A percentile compares a stretch with the other conserved stretches of the same genome.
Evolutionary conservation across 2,888 invertebrate species (phyloP).

Genomic region (Leptinotarsa rubiginosa): DNA sequence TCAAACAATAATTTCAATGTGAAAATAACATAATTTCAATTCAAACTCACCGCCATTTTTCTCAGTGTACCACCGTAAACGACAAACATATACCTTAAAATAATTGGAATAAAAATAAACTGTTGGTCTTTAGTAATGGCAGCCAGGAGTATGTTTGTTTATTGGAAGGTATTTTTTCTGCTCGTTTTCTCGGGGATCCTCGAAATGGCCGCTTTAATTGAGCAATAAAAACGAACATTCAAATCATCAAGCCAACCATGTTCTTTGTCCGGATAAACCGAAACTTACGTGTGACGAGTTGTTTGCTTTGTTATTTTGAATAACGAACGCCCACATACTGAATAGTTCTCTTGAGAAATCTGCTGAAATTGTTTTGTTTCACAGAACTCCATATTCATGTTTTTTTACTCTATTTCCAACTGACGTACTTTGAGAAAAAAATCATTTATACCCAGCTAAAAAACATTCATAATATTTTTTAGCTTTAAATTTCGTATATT

Average conservation of each 20-base stretch:
- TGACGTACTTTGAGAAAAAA: no score
- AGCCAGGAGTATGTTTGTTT: conserved; percentile 41
- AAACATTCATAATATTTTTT: no score
- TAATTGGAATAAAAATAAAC: conserved; percentile 53
- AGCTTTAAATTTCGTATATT: no score
- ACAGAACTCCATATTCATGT: no score
- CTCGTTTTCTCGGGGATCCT: conserved; percentile 31
- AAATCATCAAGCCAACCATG: conserved; percentile 6
- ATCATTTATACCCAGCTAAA: no score
- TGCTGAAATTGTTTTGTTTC: background rate
- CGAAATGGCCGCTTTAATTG: conserved; percentile 36
- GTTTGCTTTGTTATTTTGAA: conserved; percentile 1
- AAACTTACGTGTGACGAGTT: background rate
- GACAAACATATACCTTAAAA: conserved; percentile 49
- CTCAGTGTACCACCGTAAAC: conserved; percentile 42
- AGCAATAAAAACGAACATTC: conserved; percentile 37
- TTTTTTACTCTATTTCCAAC: no score
- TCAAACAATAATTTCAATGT: no score
- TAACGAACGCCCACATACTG: background rate
- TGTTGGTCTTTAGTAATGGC: conserved; percentile 40
- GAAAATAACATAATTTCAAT: no score
- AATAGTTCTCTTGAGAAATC: background rate
- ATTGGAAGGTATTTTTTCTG: conserved; percentile 38
- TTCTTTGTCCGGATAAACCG: conserved; percentile 2
- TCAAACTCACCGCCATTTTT: no score